Evolutionary conservation across 1,140 invertebrate genomes (phyloP), one percentile per base, ranked within the genome.

Genomic region (Zaprionus inermis): DNA sequence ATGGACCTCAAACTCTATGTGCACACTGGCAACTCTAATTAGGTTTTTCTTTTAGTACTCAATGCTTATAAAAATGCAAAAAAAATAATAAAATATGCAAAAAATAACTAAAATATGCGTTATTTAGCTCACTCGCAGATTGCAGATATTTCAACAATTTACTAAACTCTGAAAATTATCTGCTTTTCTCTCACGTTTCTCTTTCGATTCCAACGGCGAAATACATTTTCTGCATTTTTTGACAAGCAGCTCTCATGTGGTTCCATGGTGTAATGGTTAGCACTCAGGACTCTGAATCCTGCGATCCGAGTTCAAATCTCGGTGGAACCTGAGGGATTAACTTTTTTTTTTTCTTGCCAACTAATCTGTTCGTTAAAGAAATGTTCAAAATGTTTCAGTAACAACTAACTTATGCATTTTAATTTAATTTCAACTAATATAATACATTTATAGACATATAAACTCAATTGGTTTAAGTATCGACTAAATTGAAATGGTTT

Each of bases 231-330:
- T 52, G 24, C 11, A 10, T n/a, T 5, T 51, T 34, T 70, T 24
- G 72, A 14, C 41, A 1, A 1, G 0, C 0, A 0, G 0, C 0
- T 0, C 5, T 11, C 24, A 60, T 11, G 38, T 5, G 81, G 81
- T 84, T 84, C 95, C 95, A 96, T 96, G 96, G 96, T 97, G 96
- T 96, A 96, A 96, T 96, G 96, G 96, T 96, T 95, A 97, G 96
- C 96, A 96, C 95, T 96, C 95, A 96, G 96, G 96, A 96, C 96
- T 97, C 94, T 97, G 96, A 96, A 96, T 96, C 96, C 96, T 96
- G 96, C 95, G 95, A 96, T 96, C 95, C 95, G 95, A 96, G 95
- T 96, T 96, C 95, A 95, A 96, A 95, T 96, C 95, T 96, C 95
- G 95, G 95, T 95, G 95, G 95, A 94, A 96, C 95, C 95, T 96